Percentiles rank a stretch among this genome's conserved stretches.
Evolutionary conservation across 1,140 invertebrate species (phyloP).

Genomic region (Orchesella cincta): DNA sequence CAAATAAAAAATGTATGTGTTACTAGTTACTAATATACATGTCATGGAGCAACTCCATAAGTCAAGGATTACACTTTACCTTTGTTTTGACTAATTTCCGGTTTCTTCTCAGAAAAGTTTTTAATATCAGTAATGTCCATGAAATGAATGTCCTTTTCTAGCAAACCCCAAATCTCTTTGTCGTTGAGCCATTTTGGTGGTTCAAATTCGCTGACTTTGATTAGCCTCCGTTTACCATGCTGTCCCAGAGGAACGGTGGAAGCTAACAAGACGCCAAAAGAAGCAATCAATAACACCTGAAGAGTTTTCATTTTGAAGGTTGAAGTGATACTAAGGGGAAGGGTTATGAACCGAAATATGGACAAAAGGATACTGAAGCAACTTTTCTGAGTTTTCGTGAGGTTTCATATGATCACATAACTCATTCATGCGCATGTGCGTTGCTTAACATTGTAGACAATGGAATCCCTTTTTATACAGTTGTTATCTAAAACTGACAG

Average conservation of each 20-base stretch:
- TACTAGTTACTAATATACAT: too few species aligned
- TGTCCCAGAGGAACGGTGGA: neutral
- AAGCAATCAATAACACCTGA: neutral
- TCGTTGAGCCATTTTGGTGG: slow-evolving; percentile 12
- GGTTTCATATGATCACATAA: neutral
- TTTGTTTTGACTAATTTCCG: neutral
- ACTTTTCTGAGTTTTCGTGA: neutral
- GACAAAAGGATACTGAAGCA: too few species aligned
- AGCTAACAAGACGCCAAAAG: neutral
- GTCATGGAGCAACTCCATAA: too few species aligned
- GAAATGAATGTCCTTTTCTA: neutral
- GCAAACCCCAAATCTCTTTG: neutral
- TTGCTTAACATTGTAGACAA: too few species aligned
- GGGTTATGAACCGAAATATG: too few species aligned
- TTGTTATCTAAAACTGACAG: too few species aligned
- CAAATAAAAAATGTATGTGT: neutral
- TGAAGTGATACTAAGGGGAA: too few species aligned
- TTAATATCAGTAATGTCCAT: slow-evolving; percentile 12
- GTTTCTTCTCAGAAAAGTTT: neutral
- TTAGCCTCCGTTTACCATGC: neutral
- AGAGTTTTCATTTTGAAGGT: neutral
- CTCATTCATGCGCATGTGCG: neutral
- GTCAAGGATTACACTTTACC: too few species aligned
- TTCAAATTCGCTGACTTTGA: slow-evolving; percentile 10
- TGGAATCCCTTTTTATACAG: too few species aligned